These are phyloP conservation scores for Byasa hedistus DNA, from an alignment of 2,888 invertebrate species.

Conservation along the genomic window DNA sequence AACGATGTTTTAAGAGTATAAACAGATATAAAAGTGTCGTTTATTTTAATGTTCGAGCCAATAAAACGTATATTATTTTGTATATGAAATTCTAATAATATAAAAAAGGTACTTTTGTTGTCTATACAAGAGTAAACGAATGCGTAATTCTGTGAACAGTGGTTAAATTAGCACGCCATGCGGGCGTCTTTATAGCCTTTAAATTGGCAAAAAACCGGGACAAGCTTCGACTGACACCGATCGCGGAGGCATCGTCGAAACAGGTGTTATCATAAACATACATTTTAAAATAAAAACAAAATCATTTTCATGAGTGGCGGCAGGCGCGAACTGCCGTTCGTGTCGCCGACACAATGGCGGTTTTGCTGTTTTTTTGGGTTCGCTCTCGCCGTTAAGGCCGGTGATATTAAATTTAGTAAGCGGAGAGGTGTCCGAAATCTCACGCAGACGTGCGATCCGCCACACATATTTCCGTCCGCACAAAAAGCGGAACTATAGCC, in stretches of 20 bases:
- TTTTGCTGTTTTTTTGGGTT: conserved; percentile 71
- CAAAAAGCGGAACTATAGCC: conserved; percentile 81
- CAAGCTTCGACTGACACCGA: conserved; percentile 76
- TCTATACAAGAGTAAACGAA: conserved; percentile 59
- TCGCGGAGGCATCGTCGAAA: conserved; percentile 78
- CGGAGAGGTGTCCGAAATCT: conserved; percentile 80
- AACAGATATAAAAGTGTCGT: conserved; percentile 22
- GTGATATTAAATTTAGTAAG: conserved; percentile 80
- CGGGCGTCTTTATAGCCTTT: conserved; percentile 78
- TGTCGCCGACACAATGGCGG: conserved; percentile 79
- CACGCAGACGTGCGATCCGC: conserved; percentile 80
- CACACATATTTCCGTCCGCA: conserved; percentile 80
- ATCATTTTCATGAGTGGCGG: conserved; percentile 79
- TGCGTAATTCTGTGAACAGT: conserved; percentile 74
- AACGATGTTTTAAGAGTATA: conserved; percentile 21
- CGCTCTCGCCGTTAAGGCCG: conserved; percentile 72
- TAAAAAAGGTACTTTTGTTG: conserved; percentile 38
- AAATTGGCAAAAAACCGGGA: conserved; percentile 79
- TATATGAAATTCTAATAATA: conserved; percentile 26
- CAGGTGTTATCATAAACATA: conserved; percentile 81
- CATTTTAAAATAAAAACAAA: conserved; percentile 79
- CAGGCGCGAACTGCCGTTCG: conserved; percentile 77
- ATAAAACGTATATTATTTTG: conserved; percentile 19
- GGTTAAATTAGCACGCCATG: conserved; percentile 77
- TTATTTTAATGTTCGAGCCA: conserved; percentile 21